A percentile compares a stretch with the other conserved stretches of the same genome.
Evolutionary conservation across 2,113 vertebrate species (phyloP).

Genomic region (Nothobranchius kuhntae): DNA sequence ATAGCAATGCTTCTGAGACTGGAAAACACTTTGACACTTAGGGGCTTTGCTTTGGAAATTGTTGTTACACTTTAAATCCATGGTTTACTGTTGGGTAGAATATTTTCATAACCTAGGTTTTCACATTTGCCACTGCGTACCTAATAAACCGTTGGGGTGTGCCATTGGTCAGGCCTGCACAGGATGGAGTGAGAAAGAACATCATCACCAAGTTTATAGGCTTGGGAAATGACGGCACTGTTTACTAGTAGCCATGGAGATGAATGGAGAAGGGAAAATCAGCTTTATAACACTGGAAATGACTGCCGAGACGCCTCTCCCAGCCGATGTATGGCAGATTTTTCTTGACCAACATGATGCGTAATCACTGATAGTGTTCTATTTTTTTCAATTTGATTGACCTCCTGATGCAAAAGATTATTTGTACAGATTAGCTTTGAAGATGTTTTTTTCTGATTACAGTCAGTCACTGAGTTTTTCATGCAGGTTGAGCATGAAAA

Average conservation of each 20-base stretch:
- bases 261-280: constrained; percentile 57
- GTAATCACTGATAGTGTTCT: constrained; percentile 34
- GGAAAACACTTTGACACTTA: too few relatives aligned
- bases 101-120: constrained; percentile 33
- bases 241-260: constrained; percentile 76
- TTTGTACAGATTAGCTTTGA: constrained; percentile 14
- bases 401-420: constrained; percentile 15
- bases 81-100: background rate
- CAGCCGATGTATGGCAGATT: constrained; percentile 59
- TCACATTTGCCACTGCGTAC: constrained; percentile 36
- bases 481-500: too few relatives aligned
- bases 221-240: constrained; percentile 59
- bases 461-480: too few relatives aligned
- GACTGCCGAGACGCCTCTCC: constrained; percentile 68
- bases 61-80: too few relatives aligned
- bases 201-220: constrained; percentile 65
- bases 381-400: constrained; percentile 27
- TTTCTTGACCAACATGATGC: constrained; percentile 41
- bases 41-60: too few relatives aligned
- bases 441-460: too few relatives aligned
- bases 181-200: constrained; percentile 45
- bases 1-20: background rate
- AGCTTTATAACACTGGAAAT: constrained; percentile 72
- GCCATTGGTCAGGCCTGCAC: constrained; percentile 33
- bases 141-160: constrained; percentile 42